Evolutionary conservation across 2,888 invertebrate genomes (phyloP), one percentile per base, ranked within the genome.

Genomic region (Dynastes hyllus): DNA sequence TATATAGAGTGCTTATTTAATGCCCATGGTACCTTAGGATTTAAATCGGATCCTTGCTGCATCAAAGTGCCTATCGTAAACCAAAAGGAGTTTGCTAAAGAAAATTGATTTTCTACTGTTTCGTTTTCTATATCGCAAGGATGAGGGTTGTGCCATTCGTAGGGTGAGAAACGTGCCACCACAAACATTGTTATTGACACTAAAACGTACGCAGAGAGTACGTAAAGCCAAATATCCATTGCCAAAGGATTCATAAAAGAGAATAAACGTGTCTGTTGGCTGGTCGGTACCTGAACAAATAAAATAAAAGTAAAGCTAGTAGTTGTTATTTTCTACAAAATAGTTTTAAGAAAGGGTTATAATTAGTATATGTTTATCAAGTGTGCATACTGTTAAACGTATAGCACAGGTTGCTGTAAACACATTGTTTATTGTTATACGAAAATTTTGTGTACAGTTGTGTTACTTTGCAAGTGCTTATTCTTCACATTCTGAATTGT

Each of bases 171-270:
- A 82, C 98, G 91, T 6, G 98, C 98, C 93, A 99, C 96, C 77
- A 99, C 96, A 89, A 98, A 98, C 84, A 99, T 92, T 0, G 97
- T 97, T 88, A 97, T 96, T 32, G 96, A 96, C 81, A 98, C 98
- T 83, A 98, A 92, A 83, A 98, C 92, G 89, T 98, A 99, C 16
- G 98, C 98, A 29, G 97, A 96, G 82, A 97, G 90, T 80, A 98
- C 96, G 90, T 97, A 96, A 82, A 98, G 91, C 99, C 99, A 99
- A 84, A 99, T 98, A 90, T 98, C 97, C 84, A 97, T 94, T 0
- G 98, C 97, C 86, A 99, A 91, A 0, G 99, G 99, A 88, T 97
- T 97, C 90, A 98, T 94, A 92, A 99, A 99, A 87, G 97, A 97
- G 92, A 98, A 99, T 81, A 94, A 93, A 83, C 95, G 92, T 66